Conservation (phyloP, 92 coral and sea anemone species). For the Umimayanthus kanabou region DNA sequence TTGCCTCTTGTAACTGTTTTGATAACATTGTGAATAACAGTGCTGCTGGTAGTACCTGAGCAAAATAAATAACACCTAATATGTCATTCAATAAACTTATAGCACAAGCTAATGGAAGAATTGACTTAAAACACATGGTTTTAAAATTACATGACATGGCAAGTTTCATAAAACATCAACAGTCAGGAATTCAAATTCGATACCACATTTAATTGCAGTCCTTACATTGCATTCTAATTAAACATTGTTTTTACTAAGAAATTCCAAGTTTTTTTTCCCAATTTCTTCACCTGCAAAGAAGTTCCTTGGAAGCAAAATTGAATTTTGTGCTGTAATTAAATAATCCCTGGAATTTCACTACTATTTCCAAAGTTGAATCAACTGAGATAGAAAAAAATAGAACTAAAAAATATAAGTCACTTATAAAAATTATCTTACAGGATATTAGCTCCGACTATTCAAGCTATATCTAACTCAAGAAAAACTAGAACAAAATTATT, state of each 20-base stretch:
- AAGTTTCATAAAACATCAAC: conserved; percentile 13
- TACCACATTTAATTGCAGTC: not conserved
- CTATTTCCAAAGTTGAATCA: not conserved
- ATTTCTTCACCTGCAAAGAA: not conserved
- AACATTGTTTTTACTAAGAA: not conserved
- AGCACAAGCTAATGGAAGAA: not conserved
- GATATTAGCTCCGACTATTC: not conserved
- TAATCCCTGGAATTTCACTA: no score
- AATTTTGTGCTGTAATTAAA: no score
- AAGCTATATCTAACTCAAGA: not conserved
- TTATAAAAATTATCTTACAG: not conserved
- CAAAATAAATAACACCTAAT: conserved; percentile 19
- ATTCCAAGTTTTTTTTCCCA: no score
- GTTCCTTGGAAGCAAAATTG: not conserved
- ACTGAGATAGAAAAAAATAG: not conserved
- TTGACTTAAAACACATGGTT: conserved; percentile 36
- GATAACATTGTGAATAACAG: conserved; percentile 17
- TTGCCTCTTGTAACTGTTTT: conserved; percentile 39
- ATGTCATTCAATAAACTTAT: not conserved
- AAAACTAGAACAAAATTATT: conserved; percentile 14
- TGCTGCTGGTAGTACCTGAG: conserved; percentile 35
- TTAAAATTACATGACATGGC: conserved; percentile 38
- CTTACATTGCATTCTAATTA: not conserved
- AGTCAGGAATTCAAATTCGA: not conserved
- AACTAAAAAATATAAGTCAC: not conserved